Conservation (phyloP, 2,113 vertebrate genomes). For the Ibidorhyncha struthersii region DNA sequence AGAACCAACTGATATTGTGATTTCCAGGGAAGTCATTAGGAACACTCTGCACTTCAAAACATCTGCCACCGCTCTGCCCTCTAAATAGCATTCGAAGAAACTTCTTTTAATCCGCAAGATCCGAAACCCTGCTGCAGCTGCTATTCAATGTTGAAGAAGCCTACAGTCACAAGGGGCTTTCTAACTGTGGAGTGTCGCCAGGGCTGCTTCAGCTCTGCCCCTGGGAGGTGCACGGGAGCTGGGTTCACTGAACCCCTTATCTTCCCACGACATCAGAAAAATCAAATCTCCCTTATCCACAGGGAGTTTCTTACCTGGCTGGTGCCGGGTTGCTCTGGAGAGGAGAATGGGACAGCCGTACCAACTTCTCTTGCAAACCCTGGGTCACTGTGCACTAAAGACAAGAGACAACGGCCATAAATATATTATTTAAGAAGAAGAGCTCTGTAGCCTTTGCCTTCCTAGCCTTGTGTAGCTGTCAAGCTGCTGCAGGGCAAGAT, state of each 20-base stretch:
- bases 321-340: neutral
- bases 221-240: fast-evolving
- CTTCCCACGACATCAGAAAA: neutral
- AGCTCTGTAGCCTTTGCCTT: neutral
- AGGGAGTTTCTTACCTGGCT: neutral
- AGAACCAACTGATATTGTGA: fast-evolving
- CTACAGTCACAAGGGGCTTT: neutral
- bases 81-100: neutral
- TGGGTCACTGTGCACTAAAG: neutral
- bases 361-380: neutral
- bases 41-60: neutral
- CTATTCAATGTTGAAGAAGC: neutral
- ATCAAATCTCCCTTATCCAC: neutral
- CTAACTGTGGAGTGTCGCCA: neutral
- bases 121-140: neutral
- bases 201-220: neutral
- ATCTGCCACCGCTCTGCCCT: neutral
- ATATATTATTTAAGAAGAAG: neutral
- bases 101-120: neutral
- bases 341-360: neutral
- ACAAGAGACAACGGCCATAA: neutral
- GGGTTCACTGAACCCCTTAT: neutral
- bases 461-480: neutral
- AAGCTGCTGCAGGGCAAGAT: neutral
- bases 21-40: neutral